These are phyloP conservation scores for Barbus barbus DNA, from an alignment of 2,113 vertebrate genomes.

Conservation along the genomic window DNA sequence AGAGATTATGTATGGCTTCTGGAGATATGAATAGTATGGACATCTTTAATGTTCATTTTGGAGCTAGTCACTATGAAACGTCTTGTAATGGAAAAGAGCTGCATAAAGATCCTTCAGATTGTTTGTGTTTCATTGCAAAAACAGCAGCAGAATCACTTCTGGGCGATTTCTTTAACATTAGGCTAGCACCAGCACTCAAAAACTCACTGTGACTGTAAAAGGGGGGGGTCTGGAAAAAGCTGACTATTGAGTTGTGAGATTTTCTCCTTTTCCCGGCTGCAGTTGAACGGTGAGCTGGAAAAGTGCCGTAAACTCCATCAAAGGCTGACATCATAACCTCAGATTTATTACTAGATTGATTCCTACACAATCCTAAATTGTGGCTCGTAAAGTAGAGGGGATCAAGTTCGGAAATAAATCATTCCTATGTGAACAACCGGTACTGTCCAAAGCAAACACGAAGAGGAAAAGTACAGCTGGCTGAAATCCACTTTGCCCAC, in stretches of 20 bases:
- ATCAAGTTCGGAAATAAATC: slow-evolving; percentile 36
- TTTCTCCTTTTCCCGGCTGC: not conserved
- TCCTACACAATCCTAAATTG: slow-evolving; percentile 32
- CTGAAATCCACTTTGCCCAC: slow-evolving; percentile 24
- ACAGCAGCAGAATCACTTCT: not conserved
- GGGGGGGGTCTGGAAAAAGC: not conserved
- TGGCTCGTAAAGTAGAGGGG: slow-evolving; percentile 38
- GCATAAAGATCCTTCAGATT: not conserved
- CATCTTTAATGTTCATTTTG: too few relatives aligned
- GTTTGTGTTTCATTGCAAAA: not conserved
- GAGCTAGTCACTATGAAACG: too few relatives aligned
- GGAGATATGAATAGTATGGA: not conserved
- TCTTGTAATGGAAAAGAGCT: not conserved
- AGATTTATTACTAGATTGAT: slow-evolving; percentile 43
- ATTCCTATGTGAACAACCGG: not conserved
- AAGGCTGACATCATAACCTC: slow-evolving; percentile 50
- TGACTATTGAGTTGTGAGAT: not conserved
- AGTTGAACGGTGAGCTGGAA: slow-evolving; percentile 26
- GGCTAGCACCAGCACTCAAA: not conserved
- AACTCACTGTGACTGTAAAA: slow-evolving; percentile 17
- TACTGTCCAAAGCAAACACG: slow-evolving; percentile 29
- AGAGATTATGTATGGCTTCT: too few relatives aligned
- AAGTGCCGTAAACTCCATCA: slow-evolving; percentile 17
- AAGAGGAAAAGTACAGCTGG: slow-evolving; percentile 34
- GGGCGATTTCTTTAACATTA: not conserved